A percentile compares a stretch with the other conserved stretches of the same genome.
phyloP scores from a whole-genome alignment of 92 coral and sea anemone genomes.

The Umimayanthus chanpuru region DNA sequence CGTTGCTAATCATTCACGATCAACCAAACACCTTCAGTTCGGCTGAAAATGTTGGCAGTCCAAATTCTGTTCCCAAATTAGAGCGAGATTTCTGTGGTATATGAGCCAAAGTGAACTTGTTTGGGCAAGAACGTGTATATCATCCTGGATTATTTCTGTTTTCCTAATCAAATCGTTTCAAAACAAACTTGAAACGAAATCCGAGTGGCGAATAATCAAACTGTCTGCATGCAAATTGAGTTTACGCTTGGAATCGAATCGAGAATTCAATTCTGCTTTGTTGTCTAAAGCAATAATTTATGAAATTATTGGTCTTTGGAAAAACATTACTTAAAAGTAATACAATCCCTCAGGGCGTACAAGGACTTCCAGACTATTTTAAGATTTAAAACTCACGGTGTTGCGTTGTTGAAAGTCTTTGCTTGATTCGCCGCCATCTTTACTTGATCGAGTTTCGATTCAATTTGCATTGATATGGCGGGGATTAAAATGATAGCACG shows the following conservation, averaged over 20 bases:
- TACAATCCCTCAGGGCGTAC: not conserved
- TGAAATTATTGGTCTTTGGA: not conserved
- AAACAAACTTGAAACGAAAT: conserved; percentile 3
- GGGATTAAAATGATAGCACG: conserved; percentile 21
- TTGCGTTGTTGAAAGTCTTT: conserved; percentile 14
- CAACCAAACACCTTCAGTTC: not conserved
- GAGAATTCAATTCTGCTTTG: conserved; percentile 19
- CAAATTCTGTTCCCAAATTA: not conserved
- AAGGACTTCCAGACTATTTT: not conserved
- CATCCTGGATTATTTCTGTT: not conserved
- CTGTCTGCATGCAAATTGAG: conserved; percentile 33
- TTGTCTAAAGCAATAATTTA: not conserved
- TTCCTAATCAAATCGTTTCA: not conserved
- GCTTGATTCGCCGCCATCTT: conserved; percentile 44
- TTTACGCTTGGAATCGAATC: conserved; percentile 36
- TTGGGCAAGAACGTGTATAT: not conserved
- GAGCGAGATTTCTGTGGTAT: too few relatives aligned
- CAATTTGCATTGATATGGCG: conserved; percentile 27
- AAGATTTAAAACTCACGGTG: conserved; percentile 10
- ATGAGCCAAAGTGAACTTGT: not conserved
- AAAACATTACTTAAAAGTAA: not conserved
- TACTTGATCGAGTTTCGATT: conserved; percentile 48
- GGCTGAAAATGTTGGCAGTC: not conserved
- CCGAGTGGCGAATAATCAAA: conserved; percentile 2
- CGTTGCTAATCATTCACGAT: not conserved